These are phyloP conservation scores for Aporrectodea caliginosa DNA, from an alignment of 1,140 invertebrate genomes.

Conservation along the genomic window DNA sequence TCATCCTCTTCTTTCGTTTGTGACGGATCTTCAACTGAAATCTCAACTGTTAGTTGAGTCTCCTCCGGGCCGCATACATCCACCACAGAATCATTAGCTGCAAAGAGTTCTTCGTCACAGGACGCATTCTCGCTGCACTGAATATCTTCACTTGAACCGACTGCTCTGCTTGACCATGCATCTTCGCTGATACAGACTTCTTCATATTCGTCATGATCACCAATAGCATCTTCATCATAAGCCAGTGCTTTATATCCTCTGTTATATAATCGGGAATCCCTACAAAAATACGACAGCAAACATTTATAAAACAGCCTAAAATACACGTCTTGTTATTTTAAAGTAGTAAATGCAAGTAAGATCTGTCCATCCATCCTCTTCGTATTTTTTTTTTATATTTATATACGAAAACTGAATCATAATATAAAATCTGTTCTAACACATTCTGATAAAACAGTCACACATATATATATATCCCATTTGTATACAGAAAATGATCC, in stretches of 20 bases:
- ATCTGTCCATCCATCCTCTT: too few relatives aligned
- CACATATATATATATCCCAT: too few relatives aligned
- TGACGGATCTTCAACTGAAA: background rate
- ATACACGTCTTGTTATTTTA: too few relatives aligned
- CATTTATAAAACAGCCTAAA: too few relatives aligned
- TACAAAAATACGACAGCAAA: background rate
- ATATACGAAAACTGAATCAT: too few relatives aligned
- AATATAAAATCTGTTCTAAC: too few relatives aligned
- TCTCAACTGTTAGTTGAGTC: background rate
- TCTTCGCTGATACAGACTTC: slow-evolving; percentile 1
- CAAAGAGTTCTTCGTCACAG: background rate
- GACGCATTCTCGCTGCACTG: background rate
- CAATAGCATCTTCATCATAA: slow-evolving; percentile 23
- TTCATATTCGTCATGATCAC: background rate
- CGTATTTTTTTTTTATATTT: too few relatives aligned
- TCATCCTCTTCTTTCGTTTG: background rate
- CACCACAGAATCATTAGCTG: background rate
- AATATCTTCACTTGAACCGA: background rate
- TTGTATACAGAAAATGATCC: too few relatives aligned
- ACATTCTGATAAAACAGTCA: too few relatives aligned
- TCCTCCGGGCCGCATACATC: background rate
- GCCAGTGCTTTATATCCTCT: slow-evolving; percentile 6
- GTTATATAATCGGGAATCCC: slow-evolving; percentile 27
- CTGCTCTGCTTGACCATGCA: background rate
- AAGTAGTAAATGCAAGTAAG: too few relatives aligned